Percentiles rank a stretch among this genome's conserved stretches.
These are phyloP conservation scores for Botia almorhae DNA, from an alignment of 2,797 vertebrate genomes.

Conservation along the genomic window DNA sequence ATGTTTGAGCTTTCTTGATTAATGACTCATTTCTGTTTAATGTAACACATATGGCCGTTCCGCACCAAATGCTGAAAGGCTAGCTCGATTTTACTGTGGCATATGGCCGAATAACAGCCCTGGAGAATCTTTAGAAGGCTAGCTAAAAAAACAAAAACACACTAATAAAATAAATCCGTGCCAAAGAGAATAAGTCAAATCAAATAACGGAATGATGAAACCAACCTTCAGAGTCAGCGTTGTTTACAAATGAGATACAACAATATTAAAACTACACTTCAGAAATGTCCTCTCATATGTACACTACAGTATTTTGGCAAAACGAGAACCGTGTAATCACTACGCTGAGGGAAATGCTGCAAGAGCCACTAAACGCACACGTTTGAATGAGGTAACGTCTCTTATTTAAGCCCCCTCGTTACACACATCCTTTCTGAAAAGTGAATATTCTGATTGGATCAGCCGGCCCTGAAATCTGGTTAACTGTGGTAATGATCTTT, in stretches of 20 bases:
- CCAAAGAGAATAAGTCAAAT: conserved; percentile 1
- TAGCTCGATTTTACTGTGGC: background rate
- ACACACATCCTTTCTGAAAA: background rate
- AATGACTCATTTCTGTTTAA: conserved; percentile 38
- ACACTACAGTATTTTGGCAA: conserved; percentile 4
- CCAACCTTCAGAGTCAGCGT: background rate
- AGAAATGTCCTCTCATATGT: background rate
- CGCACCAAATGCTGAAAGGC: conserved; percentile 31
- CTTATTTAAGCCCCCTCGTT: background rate
- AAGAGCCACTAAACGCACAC: conserved; percentile 58
- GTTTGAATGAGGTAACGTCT: background rate
- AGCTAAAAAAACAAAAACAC: background rate
- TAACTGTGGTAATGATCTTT: conserved; percentile 60
- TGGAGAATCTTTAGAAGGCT: background rate
- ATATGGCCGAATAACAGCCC: conserved; percentile 6
- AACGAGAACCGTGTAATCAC: conserved; percentile 15
- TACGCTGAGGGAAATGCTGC: conserved; percentile 56
- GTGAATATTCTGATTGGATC: conserved; percentile 43
- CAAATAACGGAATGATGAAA: conserved; percentile 28
- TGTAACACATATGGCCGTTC: conserved; percentile 7
- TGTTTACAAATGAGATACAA: background rate
- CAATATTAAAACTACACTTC: background rate
- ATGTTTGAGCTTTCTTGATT: background rate
- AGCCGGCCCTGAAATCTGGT: conserved; percentile 56
- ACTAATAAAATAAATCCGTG: conserved; percentile 39